A percentile compares a stretch with the other conserved stretches of the same genome.
Conservation (phyloP, 2,113 vertebrate species). For the Laticauda colubrina region DNA sequence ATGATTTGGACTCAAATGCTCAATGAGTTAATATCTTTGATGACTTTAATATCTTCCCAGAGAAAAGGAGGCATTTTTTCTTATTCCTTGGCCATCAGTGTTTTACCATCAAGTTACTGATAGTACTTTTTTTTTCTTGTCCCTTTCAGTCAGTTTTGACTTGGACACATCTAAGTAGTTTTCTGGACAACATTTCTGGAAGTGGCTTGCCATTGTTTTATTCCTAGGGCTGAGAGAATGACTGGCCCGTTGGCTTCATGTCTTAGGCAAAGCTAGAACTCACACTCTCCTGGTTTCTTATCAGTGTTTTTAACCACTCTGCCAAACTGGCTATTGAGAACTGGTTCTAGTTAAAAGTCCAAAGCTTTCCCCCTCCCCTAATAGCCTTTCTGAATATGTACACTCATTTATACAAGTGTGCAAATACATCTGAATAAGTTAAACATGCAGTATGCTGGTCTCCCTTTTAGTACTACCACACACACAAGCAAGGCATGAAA, state of each 20-base stretch:
- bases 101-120: not conserved
- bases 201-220: not conserved
- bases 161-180: not conserved
- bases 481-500: not conserved
- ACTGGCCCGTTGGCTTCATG: not conserved
- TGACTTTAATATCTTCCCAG: too few species aligned
- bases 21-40: not conserved
- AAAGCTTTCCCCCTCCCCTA: not conserved
- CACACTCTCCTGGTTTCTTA: not conserved
- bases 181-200: not conserved
- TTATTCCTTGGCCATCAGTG: not conserved
- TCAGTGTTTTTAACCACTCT: not conserved
- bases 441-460: not conserved
- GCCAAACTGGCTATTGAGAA: not conserved
- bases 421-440: not conserved
- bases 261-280: not conserved
- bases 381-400: not conserved
- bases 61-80: not conserved
- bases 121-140: not conserved
- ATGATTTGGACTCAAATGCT: not conserved
- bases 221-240: not conserved
- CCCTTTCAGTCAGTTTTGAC: not conserved
- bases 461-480: not conserved
- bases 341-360: not conserved
- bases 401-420: not conserved